phyloP scores from a whole-genome alignment of 2,113 vertebrate species.

The Seriola aureovittata region DNA sequence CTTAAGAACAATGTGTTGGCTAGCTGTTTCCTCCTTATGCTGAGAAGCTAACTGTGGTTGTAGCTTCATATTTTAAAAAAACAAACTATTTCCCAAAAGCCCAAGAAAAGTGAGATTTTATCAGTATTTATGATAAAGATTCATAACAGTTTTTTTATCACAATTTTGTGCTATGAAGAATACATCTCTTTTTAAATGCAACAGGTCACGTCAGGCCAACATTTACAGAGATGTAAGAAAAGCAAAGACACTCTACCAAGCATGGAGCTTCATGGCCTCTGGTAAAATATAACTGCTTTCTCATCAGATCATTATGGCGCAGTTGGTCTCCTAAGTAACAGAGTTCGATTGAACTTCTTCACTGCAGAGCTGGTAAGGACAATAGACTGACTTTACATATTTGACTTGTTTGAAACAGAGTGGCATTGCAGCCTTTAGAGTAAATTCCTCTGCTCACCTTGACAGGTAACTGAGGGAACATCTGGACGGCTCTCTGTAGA shows the following conservation, averaged over 20 bases:
- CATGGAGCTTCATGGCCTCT: not conserved
- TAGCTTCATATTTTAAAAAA: not conserved
- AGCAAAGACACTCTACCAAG: not conserved
- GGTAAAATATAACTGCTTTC: slow-evolving; percentile 27
- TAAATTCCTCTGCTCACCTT: slow-evolving; percentile 60
- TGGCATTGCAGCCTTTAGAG: slow-evolving; percentile 16
- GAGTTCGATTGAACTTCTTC: slow-evolving; percentile 28
- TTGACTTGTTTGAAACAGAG: slow-evolving; percentile 17
- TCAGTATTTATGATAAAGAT: too few species aligned
- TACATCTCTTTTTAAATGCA: not conserved
- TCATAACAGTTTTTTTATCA: too few species aligned
- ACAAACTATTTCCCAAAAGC: not conserved
- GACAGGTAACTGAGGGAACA: slow-evolving; percentile 70
- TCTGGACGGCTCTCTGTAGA: slow-evolving; percentile 68
- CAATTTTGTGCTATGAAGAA: not conserved
- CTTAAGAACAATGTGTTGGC: too few species aligned
- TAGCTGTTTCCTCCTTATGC: not conserved
- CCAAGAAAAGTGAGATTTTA: not conserved
- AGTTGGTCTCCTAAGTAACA: slow-evolving; percentile 17
- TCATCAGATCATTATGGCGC: slow-evolving; percentile 28
- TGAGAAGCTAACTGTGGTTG: not conserved
- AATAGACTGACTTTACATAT: slow-evolving; percentile 27
- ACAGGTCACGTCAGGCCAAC: not conserved
- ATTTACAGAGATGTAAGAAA: slow-evolving; percentile 21
- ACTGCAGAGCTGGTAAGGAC: slow-evolving; percentile 34